Base-by-base conservation (phyloP, 1,140 invertebrate genomes). In the Antheraea mylitta region DNA sequence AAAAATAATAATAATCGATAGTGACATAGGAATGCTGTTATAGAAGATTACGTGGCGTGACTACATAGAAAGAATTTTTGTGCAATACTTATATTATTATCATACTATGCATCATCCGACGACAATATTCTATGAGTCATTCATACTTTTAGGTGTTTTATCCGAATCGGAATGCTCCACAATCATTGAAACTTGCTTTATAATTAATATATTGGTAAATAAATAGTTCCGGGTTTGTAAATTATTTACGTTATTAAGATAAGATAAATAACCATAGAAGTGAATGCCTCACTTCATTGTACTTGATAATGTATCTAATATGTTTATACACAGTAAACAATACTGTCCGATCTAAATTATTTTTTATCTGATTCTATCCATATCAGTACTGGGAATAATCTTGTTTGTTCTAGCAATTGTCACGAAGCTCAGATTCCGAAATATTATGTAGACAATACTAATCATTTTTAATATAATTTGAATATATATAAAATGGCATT, bases 41-140 rank as follows among this genome's bases (percentile, higher is more conserved):
- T 74, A 62, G 67, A 66, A 69, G 64, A 77, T 80, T 81, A 73
- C 68, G 75, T 81, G 81, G 16, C 19, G 19, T 36, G 60, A 83
- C 73, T 79, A 79, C 80, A 81, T 76, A 74, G 58, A 65, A 22
- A 62, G 68, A 72, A 79, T 83, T 79, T 81, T 79, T 81, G 71
- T 72, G 65, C 73, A 74, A 77, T 73, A 75, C 68, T 53, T 53
- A 53, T 53, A 53, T 53, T 68, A 71, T 69, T 70, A 61, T 66
- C 69, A 66, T 71, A 30, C 4, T 30, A 22, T 69, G 66, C 67
- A 66, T 75, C 73, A 78, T 75, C 73, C 61, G 64, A 69, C 69
- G 64, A 45, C 62, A 38, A 70, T 69, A 69, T 65, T 66, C 48
- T 61, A 45, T 79, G 78, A 79, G 48, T 79, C 78, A 79, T 69